These are phyloP conservation scores for Drosophila elegans DNA, from an alignment of 1,140 invertebrate species.

Conservation along the genomic window DNA sequence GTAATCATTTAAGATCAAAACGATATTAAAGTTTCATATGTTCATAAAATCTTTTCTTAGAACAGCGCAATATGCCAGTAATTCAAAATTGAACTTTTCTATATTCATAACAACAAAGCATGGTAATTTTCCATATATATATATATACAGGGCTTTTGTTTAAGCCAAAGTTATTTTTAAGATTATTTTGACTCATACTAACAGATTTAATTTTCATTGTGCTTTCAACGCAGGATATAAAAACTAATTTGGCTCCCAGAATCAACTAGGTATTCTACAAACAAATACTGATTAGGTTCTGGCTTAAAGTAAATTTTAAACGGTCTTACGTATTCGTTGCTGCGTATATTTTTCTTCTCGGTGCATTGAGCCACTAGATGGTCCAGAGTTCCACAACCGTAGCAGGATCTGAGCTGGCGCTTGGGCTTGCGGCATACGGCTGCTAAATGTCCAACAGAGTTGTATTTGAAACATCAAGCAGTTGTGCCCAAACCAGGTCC, in stretches of 20 bases:
- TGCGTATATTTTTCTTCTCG: not conserved
- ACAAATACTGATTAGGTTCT: not conserved
- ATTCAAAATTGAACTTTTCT: too few relatives aligned
- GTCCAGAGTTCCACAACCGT: slow-evolving; percentile 1
- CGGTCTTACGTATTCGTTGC: slow-evolving; percentile 5
- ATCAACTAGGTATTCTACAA: slow-evolving; percentile 5
- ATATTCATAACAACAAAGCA: too few relatives aligned
- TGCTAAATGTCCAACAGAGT: slow-evolving; percentile 2
- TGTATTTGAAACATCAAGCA: not conserved
- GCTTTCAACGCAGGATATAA: not conserved
- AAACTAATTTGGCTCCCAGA: slow-evolving; percentile 10
- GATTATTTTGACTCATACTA: not conserved
- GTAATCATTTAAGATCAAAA: too few relatives aligned
- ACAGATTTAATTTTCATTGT: not conserved
- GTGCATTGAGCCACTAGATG: not conserved
- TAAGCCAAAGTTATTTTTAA: slow-evolving; percentile 4
- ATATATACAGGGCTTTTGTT: not conserved
- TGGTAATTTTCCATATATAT: not conserved
- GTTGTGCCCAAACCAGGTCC: not conserved
- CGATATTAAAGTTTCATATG: too few relatives aligned
- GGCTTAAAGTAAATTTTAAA: not conserved
- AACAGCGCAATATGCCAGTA: too few relatives aligned
- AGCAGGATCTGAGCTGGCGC: slow-evolving; percentile 1
- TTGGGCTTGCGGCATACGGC: slow-evolving; percentile 8
- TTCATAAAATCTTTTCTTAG: too few relatives aligned